Evolutionary conservation across 2,797 vertebrate genomes (phyloP).

Genomic region (Ceryle rudis): DNA sequence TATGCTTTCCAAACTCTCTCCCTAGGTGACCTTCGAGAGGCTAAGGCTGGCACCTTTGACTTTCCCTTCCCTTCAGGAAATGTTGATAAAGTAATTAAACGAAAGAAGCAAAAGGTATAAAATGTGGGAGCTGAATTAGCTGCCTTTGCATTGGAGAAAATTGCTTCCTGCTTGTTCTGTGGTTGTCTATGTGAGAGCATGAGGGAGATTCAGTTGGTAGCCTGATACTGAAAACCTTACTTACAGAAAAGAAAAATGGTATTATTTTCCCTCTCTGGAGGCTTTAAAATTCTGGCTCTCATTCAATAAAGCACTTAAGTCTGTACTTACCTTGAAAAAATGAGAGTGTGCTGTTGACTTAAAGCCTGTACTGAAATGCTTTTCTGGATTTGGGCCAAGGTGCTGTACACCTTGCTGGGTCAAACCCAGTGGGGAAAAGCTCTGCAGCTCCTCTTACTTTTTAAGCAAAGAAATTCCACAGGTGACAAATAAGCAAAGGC

Average conservation of each 20-base stretch:
- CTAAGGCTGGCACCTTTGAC: constrained; percentile 59
- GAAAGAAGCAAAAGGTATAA: constrained; percentile 75
- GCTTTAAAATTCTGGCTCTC: constrained; percentile 55
- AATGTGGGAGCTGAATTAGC: not conserved
- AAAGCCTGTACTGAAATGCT: constrained; percentile 36
- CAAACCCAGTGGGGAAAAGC: constrained; percentile 1
- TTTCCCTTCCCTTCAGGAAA: constrained; percentile 65
- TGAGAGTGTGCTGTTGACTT: constrained; percentile 40
- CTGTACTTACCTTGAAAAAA: constrained; percentile 63
- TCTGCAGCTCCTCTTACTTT: not conserved
- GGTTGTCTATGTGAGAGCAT: not conserved
- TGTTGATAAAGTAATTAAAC: constrained; percentile 58
- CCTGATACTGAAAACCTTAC: constrained; percentile 50
- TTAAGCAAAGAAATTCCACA: constrained; percentile 3
- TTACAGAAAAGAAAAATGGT: constrained; percentile 53
- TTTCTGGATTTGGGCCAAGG: constrained; percentile 22
- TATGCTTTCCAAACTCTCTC: constrained; percentile 29
- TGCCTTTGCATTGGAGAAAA: constrained; percentile 54
- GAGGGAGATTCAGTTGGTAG: constrained; percentile 17
- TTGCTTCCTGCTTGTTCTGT: constrained; percentile 10
- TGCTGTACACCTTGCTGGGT: constrained; percentile 44
- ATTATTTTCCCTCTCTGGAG: constrained; percentile 54
- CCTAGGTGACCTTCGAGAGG: constrained; percentile 46
- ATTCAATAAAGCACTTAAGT: constrained; percentile 65
- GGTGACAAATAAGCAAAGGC: not conserved